Base-by-base conservation (phyloP, 2,113 vertebrate species). In the Genyomyrus donnyi region DNA sequence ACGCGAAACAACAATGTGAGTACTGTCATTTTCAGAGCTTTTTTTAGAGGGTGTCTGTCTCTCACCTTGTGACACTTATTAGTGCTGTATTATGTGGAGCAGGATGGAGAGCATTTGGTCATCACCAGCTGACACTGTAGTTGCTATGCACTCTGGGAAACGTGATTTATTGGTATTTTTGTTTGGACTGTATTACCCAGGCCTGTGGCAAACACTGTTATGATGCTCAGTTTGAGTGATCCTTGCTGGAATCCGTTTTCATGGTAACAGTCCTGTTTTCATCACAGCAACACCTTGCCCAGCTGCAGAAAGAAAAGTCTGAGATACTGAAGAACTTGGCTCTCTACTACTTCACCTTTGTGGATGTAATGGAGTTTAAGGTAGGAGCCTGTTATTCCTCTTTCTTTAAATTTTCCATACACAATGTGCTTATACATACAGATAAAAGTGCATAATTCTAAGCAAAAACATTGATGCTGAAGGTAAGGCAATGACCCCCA, bases 281-380 rank as follows among this genome's bases (percentile, higher is more conserved):
- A 95, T 92, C 95, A 93, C 96, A 99, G 98, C 98, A 99, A 99
- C 98, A 99, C 98, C 96, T 99, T 94, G 97, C 98, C 95, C 98
- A 99, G 93, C 96, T 99, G 85, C 98, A 99, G 95, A 99, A 99
- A 92, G 98, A 99, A 91, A 99, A 99, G 94, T 99, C 98, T 0
- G 98, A 99, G 94, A 99, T 99, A 91, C 95, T 99, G 94, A 99
- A 99, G 96, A 99, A 99, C 94, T 92, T 99, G 95, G 98, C 98
- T 10, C 96, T 99, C 53, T 99, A 99, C 95, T 99, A 99, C 94
- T 99, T 99, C 93, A 99, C 98, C 0, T 99, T 99, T 89, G 98
- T 99, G 89, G 98, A 99, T 95, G 98, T 99, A 92, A 99, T 99
- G 98, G 98, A 99, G 94, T 99, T 99, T 95, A 99, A 99, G 97